Percentiles rank a stretch among this genome's conserved stretches.
Conservation (phyloP, 2,888 invertebrate genomes). For the Ormyrus pomaceus region DNA sequence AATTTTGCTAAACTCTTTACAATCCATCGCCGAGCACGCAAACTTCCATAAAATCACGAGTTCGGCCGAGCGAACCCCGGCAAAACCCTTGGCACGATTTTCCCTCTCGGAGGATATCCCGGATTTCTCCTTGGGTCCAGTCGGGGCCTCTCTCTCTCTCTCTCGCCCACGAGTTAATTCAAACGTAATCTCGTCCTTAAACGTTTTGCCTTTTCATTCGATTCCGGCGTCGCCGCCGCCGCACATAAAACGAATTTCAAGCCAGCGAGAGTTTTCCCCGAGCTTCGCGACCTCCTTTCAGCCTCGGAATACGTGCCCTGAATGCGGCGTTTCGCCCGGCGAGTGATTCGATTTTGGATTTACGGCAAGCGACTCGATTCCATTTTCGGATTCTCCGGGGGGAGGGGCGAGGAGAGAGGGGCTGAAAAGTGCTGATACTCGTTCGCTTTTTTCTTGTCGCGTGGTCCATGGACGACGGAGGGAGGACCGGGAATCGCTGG, state of each 20-base stretch:
- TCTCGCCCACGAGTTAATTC: slow-evolving; percentile 45
- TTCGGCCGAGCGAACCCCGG: neutral
- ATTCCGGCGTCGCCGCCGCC: slow-evolving; percentile 8
- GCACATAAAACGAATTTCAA: slow-evolving; percentile 51
- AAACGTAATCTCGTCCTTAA: slow-evolving; percentile 56
- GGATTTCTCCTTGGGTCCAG: slow-evolving; percentile 22
- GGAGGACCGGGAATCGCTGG: neutral
- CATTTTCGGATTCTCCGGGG: slow-evolving; percentile 58
- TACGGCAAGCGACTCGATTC: slow-evolving; percentile 57
- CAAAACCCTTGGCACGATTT: neutral
- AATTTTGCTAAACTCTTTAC: too few species aligned
- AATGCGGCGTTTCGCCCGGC: slow-evolving; percentile 19
- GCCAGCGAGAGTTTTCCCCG: slow-evolving; percentile 44
- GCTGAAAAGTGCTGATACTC: slow-evolving; percentile 29
- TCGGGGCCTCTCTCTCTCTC: too few species aligned
- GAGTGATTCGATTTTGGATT: slow-evolving; percentile 64
- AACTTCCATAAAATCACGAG: neutral
- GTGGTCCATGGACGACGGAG: neutral
- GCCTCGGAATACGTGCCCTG: slow-evolving; percentile 26
- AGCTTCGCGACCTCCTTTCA: slow-evolving; percentile 22
- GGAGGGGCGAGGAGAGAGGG: too few species aligned
- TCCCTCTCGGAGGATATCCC: slow-evolving; percentile 7
- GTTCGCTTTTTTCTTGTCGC: slow-evolving; percentile 10
- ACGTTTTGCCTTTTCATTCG: slow-evolving; percentile 53
- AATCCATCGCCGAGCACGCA: neutral